A percentile compares a stretch with the other conserved stretches of the same genome.
These are phyloP conservation scores for Heteronetta atricapilla DNA, from an alignment of 2,113 vertebrate species.

Conservation along the genomic window DNA sequence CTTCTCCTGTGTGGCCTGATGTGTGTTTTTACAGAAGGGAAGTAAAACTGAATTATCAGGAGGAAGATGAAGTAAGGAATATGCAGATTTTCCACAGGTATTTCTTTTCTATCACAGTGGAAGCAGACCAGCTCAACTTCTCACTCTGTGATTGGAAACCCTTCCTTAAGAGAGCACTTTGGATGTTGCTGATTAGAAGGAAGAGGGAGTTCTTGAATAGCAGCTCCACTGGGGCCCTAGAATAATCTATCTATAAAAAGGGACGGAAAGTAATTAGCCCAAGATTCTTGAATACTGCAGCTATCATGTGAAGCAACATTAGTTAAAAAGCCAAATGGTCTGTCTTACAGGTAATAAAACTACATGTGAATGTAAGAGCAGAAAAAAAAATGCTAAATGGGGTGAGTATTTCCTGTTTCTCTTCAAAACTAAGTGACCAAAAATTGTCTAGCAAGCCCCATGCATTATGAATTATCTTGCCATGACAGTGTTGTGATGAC, in stretches of 20 bases:
- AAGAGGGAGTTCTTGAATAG: background rate
- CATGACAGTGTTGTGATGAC: background rate
- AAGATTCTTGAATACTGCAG: background rate
- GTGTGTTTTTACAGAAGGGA: background rate
- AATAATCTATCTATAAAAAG: background rate
- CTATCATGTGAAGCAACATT: background rate
- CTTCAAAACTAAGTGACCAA: background rate
- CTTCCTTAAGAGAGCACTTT: background rate
- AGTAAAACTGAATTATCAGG: background rate
- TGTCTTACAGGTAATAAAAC: constrained; percentile 83
- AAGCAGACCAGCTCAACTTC: background rate
- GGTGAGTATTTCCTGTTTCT: constrained; percentile 77
- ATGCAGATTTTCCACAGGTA: background rate
- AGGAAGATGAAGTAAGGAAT: background rate
- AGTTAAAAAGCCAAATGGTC: background rate
- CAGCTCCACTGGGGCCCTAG: background rate
- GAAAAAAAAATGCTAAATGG: constrained; percentile 81
- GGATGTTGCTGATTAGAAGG: background rate
- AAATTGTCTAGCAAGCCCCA: background rate
- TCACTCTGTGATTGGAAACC: background rate
- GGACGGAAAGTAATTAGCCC: background rate
- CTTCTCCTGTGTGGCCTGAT: background rate
- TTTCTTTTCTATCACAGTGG: background rate
- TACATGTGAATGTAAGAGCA: constrained; percentile 83
- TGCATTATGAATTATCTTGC: background rate